Evolutionary conservation across 2,797 vertebrate species (phyloP), one percentile per base, ranked within the genome.

Genomic region (Syngnathus rostellatus): DNA sequence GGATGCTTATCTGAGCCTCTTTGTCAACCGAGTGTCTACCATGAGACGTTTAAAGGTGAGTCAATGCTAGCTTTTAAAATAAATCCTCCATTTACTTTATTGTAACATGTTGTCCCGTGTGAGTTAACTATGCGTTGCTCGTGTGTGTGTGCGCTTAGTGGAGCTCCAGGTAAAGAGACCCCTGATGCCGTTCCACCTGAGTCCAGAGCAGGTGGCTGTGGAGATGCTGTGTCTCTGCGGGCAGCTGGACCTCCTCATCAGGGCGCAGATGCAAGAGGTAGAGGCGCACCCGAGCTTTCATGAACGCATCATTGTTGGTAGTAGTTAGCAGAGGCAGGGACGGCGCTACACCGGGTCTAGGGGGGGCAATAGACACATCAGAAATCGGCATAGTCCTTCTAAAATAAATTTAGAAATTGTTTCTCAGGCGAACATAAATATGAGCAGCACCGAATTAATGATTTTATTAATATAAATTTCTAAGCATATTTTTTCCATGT

Each of bases 161-260:
- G 89, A 92, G 70, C 70, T 93, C 72, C 88, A 91, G 75, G 71
- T 93, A 78, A 92, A 77, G 83, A 91, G 91, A 80, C 90, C 91
- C 1, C 78, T 93, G 77, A 85, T 88, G 85, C 89, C 91, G 0
- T 69, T 92, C 66, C 89, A 85, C 54, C 82, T 93, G 82, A 92
- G 87, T 77, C 85, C 87, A 2, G 89, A 92, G 72, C 92, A 92
- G 83, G 90, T 93, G 80, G 91, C 89, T 17, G 74, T 92, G 79
- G 92, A 93, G 85, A 92, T 93, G 89, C 63, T 92, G 77, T 91
- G 89, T 75, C 88, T 93, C 0, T 93, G 92, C 62, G 87, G 89
- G 54, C 92, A 93, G 60, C 87, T 93, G 80, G 92, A 93, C 81
- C 88, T 93, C 25, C 86, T 93, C 66, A 88, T 93, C 81, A 85